Conservation (phyloP, 2,113 vertebrate species). For the Esox niger region DNA sequence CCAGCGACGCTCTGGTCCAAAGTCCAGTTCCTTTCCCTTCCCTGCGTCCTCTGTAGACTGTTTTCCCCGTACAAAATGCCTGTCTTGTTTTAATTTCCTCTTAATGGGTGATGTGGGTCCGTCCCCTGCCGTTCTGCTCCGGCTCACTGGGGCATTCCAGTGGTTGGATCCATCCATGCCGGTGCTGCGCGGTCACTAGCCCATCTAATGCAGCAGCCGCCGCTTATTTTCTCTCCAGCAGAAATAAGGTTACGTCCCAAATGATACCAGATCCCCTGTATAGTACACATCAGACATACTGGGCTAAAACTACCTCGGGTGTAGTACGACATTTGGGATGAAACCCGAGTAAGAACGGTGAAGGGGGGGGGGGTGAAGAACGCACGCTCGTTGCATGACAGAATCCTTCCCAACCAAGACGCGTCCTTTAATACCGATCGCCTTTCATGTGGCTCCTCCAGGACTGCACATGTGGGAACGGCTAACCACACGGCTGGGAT, state of each 20-base stretch:
- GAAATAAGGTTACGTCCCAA: no score
- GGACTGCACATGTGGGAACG: slow-evolving; percentile 74
- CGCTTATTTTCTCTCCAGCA: slow-evolving; percentile 50
- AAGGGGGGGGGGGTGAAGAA: no score
- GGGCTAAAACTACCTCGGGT: no score
- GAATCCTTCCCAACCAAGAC: slow-evolving; percentile 79
- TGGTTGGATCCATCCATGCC: slow-evolving; percentile 63
- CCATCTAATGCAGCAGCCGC: slow-evolving; percentile 61
- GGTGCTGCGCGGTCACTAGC: slow-evolving; percentile 51
- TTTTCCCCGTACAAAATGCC: slow-evolving; percentile 71
- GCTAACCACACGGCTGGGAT: slow-evolving; percentile 71
- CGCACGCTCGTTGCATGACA: slow-evolving; percentile 78
- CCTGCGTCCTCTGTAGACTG: slow-evolving; percentile 21
- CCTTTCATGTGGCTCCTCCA: slow-evolving; percentile 77
- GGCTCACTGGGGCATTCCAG: slow-evolving; percentile 63
- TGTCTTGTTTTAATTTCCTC: slow-evolving; percentile 71
- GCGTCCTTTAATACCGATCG: slow-evolving; percentile 81
- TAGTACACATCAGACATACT: no score
- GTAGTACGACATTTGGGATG: no score
- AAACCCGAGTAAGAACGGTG: no score
- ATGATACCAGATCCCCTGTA: no score
- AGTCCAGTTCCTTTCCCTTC: no score
- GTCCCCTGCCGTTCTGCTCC: slow-evolving; percentile 44
- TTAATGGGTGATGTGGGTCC: slow-evolving; percentile 73
- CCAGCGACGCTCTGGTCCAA: background rate